Evolutionary conservation across 2,797 vertebrate species (phyloP), one percentile per base, ranked within the genome.

Genomic region (Distichodus sexfasciatus): DNA sequence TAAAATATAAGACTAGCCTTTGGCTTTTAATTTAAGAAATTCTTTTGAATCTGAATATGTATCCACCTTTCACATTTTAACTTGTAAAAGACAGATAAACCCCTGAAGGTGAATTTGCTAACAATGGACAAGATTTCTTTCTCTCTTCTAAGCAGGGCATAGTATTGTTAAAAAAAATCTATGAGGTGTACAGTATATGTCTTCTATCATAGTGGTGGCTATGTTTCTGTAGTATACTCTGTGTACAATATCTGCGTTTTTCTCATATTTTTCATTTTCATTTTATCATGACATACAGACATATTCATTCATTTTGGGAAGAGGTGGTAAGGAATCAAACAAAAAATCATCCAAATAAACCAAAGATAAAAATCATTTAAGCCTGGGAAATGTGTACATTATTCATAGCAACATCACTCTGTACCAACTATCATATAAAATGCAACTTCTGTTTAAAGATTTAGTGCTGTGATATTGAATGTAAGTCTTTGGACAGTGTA

Each of bases 201-300:
- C 33, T 26, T 21, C 59, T 43, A 26, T 59, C 14, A 44, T 60
- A 61, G 28, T 46, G 50, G 47, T 48, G 46, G 26, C 29, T 6
- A 4, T 36, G 43, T 43, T 69, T 66, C 53, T 78, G 81, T 76
- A 76, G 62, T 68, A 82, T 76, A 68, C 69, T 79, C 81, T 83
- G 79, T 80, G 82, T n/a, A n/a, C 83, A 81, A 84, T 79, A 85
- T 75, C 84, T 87, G 86, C 86, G 87, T 84, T 89, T 90, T 89
- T 79, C 82, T 84, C 86, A 82, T 86, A 91, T 92, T 90, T n/a
- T 87, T 79, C 84, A 90, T 91, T 89, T 28, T 53, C 58, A 54
- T 76, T 86, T 88, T 90, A 88, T 89, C 88, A 71, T 61, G 80
- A 77, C 75, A 79, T 71, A 12, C 87, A 90, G 84, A 86, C 81